phyloP scores from a whole-genome alignment of 2,888 invertebrate species.

The Eupithecia subfuscata region DNA sequence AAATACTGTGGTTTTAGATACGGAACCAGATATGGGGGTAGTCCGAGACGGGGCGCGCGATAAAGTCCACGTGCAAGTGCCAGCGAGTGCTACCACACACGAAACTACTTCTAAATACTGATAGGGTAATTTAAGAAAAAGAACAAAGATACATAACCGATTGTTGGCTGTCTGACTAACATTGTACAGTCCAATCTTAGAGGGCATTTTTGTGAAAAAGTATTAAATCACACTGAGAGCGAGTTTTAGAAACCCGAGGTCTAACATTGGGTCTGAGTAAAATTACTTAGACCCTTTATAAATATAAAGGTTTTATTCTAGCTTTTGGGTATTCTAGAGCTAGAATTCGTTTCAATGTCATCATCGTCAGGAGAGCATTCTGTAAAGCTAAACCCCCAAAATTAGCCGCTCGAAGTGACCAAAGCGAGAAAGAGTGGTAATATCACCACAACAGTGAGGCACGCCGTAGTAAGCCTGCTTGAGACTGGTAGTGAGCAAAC shows the following conservation, averaged over 20 bases:
- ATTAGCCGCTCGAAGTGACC: not conserved
- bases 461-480: constrained; percentile 17
- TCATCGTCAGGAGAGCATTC: not conserved
- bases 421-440: constrained; percentile 1
- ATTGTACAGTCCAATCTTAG: not conserved
- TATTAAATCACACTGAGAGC: not conserved
- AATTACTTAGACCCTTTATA: no score
- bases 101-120: not conserved
- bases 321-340: not conserved
- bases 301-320: no score
- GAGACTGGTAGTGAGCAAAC: constrained; percentile 38
- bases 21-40: constrained; percentile 9
- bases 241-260: not conserved
- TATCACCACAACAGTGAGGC: not conserved
- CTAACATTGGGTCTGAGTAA: not conserved
- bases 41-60: not conserved
- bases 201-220: no score
- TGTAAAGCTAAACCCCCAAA: not conserved
- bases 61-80: not conserved
- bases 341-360: not conserved
- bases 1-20: constrained; percentile 19
- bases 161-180: not conserved
- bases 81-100: constrained; percentile 16
- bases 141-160: not conserved
- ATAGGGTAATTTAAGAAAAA: not conserved